Conservation (phyloP, 2,888 invertebrate genomes). For the Conomelus anceps region DNA sequence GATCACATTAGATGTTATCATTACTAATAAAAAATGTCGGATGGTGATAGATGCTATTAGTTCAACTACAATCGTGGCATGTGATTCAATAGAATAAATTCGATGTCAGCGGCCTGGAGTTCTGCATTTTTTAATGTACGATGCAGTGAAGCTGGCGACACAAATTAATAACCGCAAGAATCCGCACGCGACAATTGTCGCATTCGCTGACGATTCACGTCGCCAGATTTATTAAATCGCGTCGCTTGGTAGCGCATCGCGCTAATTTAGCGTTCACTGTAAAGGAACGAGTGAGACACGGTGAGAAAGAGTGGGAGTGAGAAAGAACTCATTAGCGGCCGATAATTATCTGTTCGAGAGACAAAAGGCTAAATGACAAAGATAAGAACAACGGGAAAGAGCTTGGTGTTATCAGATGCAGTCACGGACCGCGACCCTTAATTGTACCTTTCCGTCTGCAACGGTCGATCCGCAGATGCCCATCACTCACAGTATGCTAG, state of each 20-base stretch:
- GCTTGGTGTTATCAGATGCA: conserved; percentile 3
- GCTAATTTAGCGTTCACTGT: neutral
- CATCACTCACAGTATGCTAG: neutral
- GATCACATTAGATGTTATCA: neutral
- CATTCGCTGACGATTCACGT: neutral
- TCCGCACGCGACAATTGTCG: neutral
- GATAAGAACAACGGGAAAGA: conserved; percentile 2
- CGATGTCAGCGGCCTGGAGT: neutral
- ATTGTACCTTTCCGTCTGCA: neutral
- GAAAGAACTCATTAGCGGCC: conserved; percentile 2
- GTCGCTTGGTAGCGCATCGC: neutral
- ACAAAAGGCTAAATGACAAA: conserved; percentile 11
- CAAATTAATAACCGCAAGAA: neutral
- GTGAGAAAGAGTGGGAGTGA: neutral
- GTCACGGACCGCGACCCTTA: neutral
- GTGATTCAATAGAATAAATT: neutral
- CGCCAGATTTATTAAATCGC: neutral
- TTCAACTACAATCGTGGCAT: neutral
- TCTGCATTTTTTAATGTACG: neutral
- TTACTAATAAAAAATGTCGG: neutral
- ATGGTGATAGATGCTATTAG: neutral
- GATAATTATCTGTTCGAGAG: conserved; percentile 11
- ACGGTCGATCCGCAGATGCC: neutral
- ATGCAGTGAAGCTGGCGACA: neutral
- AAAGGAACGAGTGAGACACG: no score